Evolutionary conservation across 2,113 vertebrate species (phyloP).

Genomic region (Austrofundulus limnaeus): DNA sequence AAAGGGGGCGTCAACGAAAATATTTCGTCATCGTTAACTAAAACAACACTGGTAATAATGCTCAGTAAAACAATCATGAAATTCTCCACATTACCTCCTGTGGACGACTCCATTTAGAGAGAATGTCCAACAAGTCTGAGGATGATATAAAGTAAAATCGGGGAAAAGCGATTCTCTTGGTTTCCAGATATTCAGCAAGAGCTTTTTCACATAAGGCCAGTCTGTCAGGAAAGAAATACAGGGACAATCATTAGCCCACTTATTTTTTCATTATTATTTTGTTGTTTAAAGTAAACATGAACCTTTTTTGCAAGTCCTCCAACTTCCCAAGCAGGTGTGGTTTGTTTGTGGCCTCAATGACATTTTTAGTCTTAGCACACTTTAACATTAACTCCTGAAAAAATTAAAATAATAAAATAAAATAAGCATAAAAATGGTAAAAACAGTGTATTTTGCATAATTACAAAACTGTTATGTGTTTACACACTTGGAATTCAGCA

Average conservation of each 20-base stretch:
- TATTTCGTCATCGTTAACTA: no score
- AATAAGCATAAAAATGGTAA: slow-evolving; percentile 3
- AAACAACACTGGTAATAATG: no score
- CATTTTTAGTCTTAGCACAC: slow-evolving; percentile 79
- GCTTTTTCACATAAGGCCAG: slow-evolving; percentile 84
- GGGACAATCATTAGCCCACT: background rate
- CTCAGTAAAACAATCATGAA: background rate
- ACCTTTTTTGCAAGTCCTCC: slow-evolving; percentile 83
- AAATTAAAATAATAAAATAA: background rate
- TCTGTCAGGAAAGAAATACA: slow-evolving; percentile 54
- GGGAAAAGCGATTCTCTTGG: slow-evolving; percentile 80
- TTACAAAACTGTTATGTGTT: background rate
- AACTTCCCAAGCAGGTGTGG: slow-evolving; percentile 76
- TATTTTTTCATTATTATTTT: no score
- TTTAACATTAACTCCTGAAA: slow-evolving; percentile 81
- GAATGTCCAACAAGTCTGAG: slow-evolving; percentile 83
- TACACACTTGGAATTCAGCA: slow-evolving; percentile 82
- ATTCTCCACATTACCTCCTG: slow-evolving; percentile 71
- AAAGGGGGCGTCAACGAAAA: no score
- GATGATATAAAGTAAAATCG: slow-evolving; percentile 85
- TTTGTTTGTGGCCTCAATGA: slow-evolving; percentile 81
- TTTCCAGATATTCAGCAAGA: slow-evolving; percentile 83
- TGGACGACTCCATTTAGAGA: slow-evolving; percentile 81
- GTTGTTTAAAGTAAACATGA: background rate
- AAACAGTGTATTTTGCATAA: background rate